Conservation (phyloP, 2,113 vertebrate genomes). For the Cryptomyrus ogoouensis region DNA sequence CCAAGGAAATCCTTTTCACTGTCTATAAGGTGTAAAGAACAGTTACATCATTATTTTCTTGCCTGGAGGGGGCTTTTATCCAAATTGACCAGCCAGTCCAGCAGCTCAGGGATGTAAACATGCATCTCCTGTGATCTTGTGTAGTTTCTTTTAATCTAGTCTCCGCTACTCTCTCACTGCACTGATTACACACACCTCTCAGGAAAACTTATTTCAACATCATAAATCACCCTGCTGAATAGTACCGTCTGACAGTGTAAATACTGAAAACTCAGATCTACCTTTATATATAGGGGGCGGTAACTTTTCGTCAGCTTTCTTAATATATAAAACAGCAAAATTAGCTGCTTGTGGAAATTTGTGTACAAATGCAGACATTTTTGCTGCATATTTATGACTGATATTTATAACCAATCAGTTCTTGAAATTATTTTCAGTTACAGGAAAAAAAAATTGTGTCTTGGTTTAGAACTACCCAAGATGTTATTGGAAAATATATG, state of each 20-base stretch:
- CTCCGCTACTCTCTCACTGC: neutral
- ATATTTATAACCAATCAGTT: neutral
- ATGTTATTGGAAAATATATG: slow-evolving; percentile 46
- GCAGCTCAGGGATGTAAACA: neutral
- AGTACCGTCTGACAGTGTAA: neutral
- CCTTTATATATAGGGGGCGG: neutral
- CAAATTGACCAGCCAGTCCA: neutral
- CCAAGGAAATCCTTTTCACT: neutral
- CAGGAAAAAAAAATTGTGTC: slow-evolving; percentile 14
- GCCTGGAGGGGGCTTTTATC: neutral
- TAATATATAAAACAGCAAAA: neutral
- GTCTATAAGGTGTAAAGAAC: neutral
- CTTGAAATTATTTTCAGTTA: slow-evolving; percentile 3
- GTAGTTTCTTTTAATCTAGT: neutral
- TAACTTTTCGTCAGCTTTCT: neutral
- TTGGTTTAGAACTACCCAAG: slow-evolving; percentile 41
- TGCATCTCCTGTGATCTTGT: neutral
- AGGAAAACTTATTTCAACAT: neutral
- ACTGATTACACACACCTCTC: neutral
- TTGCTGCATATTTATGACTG: neutral
- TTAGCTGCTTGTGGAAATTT: neutral
- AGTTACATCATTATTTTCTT: neutral
- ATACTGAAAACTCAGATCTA: neutral
- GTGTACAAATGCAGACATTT: neutral
- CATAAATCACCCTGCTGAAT: neutral